A percentile compares a stretch with the other conserved stretches of the same genome.
phyloP scores from a whole-genome alignment of 2,797 vertebrate genomes.

The Bovichtus diacanthus region DNA sequence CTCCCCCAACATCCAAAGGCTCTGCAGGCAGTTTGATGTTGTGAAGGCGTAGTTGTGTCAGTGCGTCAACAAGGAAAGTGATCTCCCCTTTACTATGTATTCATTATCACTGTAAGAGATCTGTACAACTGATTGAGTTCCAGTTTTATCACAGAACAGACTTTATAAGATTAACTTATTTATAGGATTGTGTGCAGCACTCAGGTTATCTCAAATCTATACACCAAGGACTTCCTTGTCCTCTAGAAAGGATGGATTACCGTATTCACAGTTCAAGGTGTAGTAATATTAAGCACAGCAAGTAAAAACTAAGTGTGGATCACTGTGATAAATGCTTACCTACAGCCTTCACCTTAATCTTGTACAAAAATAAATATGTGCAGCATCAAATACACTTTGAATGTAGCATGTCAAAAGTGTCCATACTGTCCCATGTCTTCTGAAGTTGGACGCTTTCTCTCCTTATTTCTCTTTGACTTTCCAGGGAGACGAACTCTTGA shows the following conservation, averaged over 20 bases:
- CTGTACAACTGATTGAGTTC: slow-evolving; percentile 50
- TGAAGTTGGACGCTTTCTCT: slow-evolving; percentile 51
- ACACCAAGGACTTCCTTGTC: slow-evolving; percentile 51
- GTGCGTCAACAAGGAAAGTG: slow-evolving; percentile 53
- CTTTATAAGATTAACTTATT: slow-evolving; percentile 5
- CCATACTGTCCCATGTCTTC: slow-evolving; percentile 53
- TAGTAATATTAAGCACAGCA: slow-evolving; percentile 44
- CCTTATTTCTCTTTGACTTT: slow-evolving; percentile 54
- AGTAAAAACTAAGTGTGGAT: slow-evolving; percentile 41
- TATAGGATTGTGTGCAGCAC: slow-evolving; percentile 44
- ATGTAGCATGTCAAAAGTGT: slow-evolving; percentile 46
- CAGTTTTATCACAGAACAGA: slow-evolving; percentile 58
- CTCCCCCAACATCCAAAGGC: slow-evolving; percentile 76
- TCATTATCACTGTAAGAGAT: slow-evolving; percentile 49
- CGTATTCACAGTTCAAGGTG: slow-evolving; percentile 62
- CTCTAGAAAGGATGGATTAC: slow-evolving; percentile 52
- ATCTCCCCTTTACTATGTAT: slow-evolving; percentile 46
- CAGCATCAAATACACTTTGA: slow-evolving; percentile 62
- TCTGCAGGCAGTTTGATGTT: slow-evolving; percentile 66
- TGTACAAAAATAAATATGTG: slow-evolving; percentile 75
- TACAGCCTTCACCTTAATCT: slow-evolving; percentile 21
- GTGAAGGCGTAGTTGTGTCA: slow-evolving; percentile 63
- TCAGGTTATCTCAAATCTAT: slow-evolving; percentile 33
- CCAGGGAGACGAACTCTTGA: slow-evolving; percentile 43
- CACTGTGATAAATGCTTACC: slow-evolving; percentile 39